These are phyloP conservation scores for Plebejus anna DNA, from an alignment of 2,888 invertebrate genomes.

Conservation along the genomic window DNA sequence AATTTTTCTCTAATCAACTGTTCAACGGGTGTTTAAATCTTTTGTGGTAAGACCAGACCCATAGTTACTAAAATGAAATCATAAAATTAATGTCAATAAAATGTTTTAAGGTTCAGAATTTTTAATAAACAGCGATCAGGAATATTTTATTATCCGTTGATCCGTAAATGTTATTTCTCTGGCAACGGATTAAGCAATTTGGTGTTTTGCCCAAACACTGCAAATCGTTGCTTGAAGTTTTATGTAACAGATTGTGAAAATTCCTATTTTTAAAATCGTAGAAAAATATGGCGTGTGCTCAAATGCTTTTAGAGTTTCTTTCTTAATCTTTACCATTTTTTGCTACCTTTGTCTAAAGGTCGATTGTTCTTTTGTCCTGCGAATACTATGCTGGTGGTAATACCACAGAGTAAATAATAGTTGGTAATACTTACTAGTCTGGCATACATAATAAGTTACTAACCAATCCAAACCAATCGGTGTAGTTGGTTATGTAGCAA, in stretches of 20 bases:
- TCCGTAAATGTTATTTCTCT: conserved; percentile 15
- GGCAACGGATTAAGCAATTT: conserved; percentile 18
- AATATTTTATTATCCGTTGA: background rate
- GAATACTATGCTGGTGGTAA: no score
- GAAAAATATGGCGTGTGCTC: background rate
- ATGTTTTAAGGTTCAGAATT: background rate
- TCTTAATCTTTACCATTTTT: no score
- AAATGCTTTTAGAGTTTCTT: no score
- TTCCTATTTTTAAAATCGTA: background rate
- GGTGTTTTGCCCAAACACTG: conserved; percentile 15
- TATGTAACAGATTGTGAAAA: background rate
- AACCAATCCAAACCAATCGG: background rate
- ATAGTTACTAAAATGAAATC: background rate
- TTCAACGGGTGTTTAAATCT: no score
- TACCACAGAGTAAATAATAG: no score
- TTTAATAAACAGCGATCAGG: background rate
- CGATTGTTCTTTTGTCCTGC: background rate
- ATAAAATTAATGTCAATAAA: background rate
- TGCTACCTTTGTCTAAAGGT: background rate
- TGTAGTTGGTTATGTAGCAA: background rate
- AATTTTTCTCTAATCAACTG: no score
- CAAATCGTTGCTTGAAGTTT: background rate
- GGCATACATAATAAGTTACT: no score
- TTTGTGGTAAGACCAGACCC: no score
- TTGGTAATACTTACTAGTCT: no score